Evolutionary conservation across 1,140 invertebrate species (phyloP).

Genomic region (Streblospio benedicti): DNA sequence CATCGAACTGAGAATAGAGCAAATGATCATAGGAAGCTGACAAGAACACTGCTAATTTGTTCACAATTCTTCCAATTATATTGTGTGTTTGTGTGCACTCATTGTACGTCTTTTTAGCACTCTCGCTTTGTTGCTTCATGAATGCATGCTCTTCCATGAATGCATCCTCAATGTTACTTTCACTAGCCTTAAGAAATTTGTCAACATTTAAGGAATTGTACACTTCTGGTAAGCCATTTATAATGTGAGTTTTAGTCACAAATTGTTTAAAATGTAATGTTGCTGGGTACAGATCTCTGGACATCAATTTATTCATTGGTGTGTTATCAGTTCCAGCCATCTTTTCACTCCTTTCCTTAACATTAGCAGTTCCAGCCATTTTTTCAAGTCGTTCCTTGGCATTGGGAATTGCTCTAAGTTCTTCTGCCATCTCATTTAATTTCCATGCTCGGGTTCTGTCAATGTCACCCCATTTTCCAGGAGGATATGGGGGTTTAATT

Average conservation of each 20-base stretch:
- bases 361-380: constrained; percentile 18
- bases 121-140: constrained; percentile 18
- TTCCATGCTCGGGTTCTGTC: constrained; percentile 23
- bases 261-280: constrained; percentile 22
- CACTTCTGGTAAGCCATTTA: constrained; percentile 22
- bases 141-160: constrained; percentile 15
- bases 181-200: constrained; percentile 6
- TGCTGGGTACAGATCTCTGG: constrained; percentile 17
- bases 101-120: constrained; percentile 13
- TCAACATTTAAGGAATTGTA: constrained; percentile 16
- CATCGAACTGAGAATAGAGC: constrained; percentile 24
- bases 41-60: constrained; percentile 15
- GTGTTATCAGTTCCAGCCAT: constrained; percentile 11
- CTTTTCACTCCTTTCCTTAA: too few relatives aligned
- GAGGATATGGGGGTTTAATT: constrained; percentile 31
- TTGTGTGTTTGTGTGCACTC: neutral
- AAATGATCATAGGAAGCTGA: constrained; percentile 22
- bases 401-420: constrained; percentile 10
- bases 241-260: constrained; percentile 28
- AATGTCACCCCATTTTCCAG: constrained; percentile 32
- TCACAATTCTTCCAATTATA: constrained; percentile 16
- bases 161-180: constrained; percentile 6
- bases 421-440: constrained; percentile 16
- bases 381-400: constrained; percentile 20
- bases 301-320: too few relatives aligned